Evolutionary conservation across 2,113 vertebrate genomes (phyloP).

Genomic region (Mesocricetus auratus): DNA sequence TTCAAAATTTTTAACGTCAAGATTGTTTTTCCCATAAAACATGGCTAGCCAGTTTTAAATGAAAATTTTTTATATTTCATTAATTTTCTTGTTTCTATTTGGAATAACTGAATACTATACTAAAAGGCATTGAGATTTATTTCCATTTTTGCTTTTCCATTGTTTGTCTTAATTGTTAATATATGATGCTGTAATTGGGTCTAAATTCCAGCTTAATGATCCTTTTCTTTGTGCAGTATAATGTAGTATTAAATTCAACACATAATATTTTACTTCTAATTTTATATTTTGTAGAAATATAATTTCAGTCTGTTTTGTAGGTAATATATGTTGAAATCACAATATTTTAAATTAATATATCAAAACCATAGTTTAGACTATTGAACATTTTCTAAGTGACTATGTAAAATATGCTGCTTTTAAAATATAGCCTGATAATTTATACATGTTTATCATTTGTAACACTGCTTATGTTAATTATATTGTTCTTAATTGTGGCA

Average conservation of each 20-base stretch:
- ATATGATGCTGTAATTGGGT: too few relatives aligned
- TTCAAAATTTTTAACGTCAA: neutral
- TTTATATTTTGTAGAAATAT: neutral
- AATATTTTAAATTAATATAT: neutral
- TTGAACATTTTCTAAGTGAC: too few relatives aligned
- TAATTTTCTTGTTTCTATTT: neutral
- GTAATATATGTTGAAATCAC: neutral
- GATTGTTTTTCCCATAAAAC: fast-evolving
- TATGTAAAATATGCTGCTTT: neutral
- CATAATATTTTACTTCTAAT: neutral
- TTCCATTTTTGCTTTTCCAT: neutral
- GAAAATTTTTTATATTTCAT: neutral
- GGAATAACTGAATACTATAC: neutral
- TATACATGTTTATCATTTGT: neutral
- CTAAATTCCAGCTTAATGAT: neutral
- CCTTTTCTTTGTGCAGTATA: too few relatives aligned
- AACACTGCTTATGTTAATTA: neutral
- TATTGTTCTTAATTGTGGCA: neutral
- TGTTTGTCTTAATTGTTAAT: neutral
- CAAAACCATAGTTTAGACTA: neutral
- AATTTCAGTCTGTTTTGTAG: neutral
- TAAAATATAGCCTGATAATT: too few relatives aligned
- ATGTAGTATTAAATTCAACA: neutral
- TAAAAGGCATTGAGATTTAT: neutral
- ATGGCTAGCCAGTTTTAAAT: neutral